Evolutionary conservation across 2,797 vertebrate species (phyloP).

Genomic region (Yasuhikotakia modesta): DNA sequence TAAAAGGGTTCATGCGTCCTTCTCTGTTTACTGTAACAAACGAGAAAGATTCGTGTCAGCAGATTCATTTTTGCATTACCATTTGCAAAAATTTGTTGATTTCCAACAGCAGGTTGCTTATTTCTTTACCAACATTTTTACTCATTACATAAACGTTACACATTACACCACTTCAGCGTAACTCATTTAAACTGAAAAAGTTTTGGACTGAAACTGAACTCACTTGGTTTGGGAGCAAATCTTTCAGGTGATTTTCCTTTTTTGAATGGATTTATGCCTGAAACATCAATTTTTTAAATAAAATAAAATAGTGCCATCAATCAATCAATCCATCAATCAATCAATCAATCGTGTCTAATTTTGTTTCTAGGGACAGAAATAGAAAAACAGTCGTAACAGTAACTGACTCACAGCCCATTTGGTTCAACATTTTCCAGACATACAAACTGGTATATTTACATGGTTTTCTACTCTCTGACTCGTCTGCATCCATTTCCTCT

Average conservation of each 20-base stretch:
- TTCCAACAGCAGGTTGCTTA: no score
- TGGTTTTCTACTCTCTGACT: constrained; percentile 67
- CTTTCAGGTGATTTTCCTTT: constrained; percentile 74
- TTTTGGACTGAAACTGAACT: constrained; percentile 56
- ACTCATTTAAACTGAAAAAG: no score
- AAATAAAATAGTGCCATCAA: background rate
- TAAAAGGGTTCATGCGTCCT: constrained; percentile 90
- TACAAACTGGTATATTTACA: constrained; percentile 67
- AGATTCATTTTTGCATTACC: background rate
- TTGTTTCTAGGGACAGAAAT: background rate
- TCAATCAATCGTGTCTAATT: no score
- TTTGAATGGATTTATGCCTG: constrained; percentile 79
- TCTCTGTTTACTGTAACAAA: constrained; percentile 70
- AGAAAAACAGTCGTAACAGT: no score
- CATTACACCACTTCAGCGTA: no score
- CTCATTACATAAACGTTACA: background rate
- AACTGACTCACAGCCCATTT: background rate
- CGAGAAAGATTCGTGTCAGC: background rate
- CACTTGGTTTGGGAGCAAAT: constrained; percentile 74
- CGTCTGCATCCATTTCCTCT: constrained; percentile 69
- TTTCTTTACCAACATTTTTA: background rate
- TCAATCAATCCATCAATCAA: no score
- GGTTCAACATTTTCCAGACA: no score
- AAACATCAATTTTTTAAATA: constrained; percentile 27
- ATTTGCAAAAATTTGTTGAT: no score